A percentile compares a stretch with the other conserved stretches of the same genome.
Conservation (phyloP, 2,888 invertebrate genomes). For the Lepidochrysops patricia region DNA sequence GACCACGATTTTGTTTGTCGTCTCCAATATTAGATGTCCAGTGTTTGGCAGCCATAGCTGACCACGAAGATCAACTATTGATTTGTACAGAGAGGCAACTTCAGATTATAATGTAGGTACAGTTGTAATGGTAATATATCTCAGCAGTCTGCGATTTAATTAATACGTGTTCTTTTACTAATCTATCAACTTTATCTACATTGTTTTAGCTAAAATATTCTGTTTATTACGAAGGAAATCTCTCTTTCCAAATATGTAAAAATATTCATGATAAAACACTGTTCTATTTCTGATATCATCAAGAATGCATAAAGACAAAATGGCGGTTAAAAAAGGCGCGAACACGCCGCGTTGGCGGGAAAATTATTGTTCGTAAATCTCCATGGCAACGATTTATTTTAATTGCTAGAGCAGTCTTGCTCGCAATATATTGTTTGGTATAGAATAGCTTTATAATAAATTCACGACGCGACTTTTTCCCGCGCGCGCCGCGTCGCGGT, state of each 20-base stretch:
- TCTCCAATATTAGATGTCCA: not conserved
- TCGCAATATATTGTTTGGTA: not conserved
- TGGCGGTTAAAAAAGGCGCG: not conserved
- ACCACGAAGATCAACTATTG: not conserved
- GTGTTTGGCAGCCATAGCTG: not conserved
- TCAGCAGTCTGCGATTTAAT: too few relatives aligned
- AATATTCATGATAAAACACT: not conserved
- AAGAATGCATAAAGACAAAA: constrained; percentile 4
- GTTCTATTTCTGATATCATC: constrained; percentile 2
- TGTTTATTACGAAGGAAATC: not conserved
- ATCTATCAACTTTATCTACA: too few relatives aligned
- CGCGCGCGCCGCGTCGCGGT: too few relatives aligned
- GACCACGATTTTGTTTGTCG: not conserved
- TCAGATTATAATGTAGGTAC: too few relatives aligned
- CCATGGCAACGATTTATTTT: not conserved
- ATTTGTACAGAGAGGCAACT: not conserved
- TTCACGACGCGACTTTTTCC: too few relatives aligned
- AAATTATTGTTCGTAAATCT: constrained; percentile 1
- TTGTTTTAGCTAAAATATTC: not conserved
- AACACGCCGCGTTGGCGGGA: not conserved
- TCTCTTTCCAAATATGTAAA: constrained; percentile 2
- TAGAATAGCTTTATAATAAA: not conserved
- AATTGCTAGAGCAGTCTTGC: not conserved
- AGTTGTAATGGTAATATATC: too few relatives aligned
- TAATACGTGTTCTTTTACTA: too few relatives aligned